phyloP scores from a whole-genome alignment of 2,888 invertebrate genomes.

The Parthenolecanium corni region DNA sequence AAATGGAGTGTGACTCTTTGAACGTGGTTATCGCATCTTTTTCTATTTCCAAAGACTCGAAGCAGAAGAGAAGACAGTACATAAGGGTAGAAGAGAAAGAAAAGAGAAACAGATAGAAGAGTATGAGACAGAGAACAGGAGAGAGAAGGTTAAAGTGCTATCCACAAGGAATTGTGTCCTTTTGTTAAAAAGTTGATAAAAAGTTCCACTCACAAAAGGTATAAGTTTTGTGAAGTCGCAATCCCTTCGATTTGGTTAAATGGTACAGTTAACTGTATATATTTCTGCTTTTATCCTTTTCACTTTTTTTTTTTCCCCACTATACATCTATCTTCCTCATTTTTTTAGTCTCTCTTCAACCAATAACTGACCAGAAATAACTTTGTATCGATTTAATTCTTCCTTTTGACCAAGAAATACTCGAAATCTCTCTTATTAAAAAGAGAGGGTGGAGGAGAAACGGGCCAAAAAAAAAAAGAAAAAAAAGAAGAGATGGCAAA shows the following conservation, averaged over 20 bases:
- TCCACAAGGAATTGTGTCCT: conserved; percentile 15
- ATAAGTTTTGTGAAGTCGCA: conserved; percentile 25
- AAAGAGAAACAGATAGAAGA: background rate
- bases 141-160: conserved; percentile 18
- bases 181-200: conserved; percentile 23
- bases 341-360: conserved; percentile 11
- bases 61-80: no score
- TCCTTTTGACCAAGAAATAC: conserved; percentile 3
- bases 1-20: no score
- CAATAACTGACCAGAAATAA: conserved; percentile 26
- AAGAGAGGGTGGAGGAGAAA: background rate
- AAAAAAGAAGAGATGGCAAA: background rate
- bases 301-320: no score
- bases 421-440: background rate
- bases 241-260: conserved; percentile 26
- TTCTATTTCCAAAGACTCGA: no score
- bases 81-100: no score
- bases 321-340: conserved; percentile 3
- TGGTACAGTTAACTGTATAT: conserved; percentile 27
- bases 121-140: background rate
- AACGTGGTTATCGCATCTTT: no score
- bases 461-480: background rate
- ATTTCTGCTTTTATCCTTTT: conserved; percentile 1
- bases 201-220: conserved; percentile 20
- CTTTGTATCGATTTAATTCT: conserved; percentile 26